Evolutionary conservation across 2,113 vertebrate species (phyloP).

Genomic region (Pyxicephalus adspersus): DNA sequence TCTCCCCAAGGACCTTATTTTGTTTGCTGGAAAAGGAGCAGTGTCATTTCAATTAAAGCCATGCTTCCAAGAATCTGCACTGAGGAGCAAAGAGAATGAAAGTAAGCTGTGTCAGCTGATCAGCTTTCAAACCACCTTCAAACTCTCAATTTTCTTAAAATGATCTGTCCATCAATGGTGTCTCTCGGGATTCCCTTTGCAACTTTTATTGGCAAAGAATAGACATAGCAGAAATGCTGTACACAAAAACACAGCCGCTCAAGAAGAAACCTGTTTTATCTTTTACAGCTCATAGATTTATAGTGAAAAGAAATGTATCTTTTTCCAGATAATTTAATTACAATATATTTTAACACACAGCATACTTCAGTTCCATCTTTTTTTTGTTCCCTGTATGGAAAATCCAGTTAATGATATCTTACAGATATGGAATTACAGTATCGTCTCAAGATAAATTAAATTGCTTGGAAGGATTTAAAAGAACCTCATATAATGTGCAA

Average conservation of each 20-base stretch:
- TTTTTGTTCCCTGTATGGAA: neutral
- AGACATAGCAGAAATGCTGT: conserved; percentile 38
- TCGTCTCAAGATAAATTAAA: conserved; percentile 19
- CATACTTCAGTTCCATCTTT: neutral
- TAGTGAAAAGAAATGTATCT: conserved; percentile 7
- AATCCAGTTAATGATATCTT: neutral
- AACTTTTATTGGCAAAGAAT: conserved; percentile 57
- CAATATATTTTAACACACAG: neutral
- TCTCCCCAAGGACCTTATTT: conserved; percentile 44
- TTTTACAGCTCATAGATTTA: conserved; percentile 32
- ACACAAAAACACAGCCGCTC: neutral
- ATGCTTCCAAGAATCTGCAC: conserved; percentile 61
- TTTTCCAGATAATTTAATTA: neutral
- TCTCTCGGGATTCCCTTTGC: conserved; percentile 57
- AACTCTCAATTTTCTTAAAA: conserved; percentile 68
- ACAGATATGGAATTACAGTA: conserved; percentile 24
- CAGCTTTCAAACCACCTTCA: conserved; percentile 73
- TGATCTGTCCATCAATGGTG: conserved; percentile 58
- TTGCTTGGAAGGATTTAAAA: conserved; percentile 19
- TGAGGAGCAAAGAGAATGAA: conserved; percentile 60
- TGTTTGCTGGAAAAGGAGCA: conserved; percentile 59
- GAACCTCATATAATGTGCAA: conserved; percentile 67
- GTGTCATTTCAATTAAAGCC: conserved; percentile 60
- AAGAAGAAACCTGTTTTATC: conserved; percentile 10
- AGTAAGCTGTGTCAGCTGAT: conserved; percentile 69